A percentile compares a stretch with the other conserved stretches of the same genome.
Conservation (phyloP, 2,113 vertebrate species). For the Dermatemys mawii region DNA sequence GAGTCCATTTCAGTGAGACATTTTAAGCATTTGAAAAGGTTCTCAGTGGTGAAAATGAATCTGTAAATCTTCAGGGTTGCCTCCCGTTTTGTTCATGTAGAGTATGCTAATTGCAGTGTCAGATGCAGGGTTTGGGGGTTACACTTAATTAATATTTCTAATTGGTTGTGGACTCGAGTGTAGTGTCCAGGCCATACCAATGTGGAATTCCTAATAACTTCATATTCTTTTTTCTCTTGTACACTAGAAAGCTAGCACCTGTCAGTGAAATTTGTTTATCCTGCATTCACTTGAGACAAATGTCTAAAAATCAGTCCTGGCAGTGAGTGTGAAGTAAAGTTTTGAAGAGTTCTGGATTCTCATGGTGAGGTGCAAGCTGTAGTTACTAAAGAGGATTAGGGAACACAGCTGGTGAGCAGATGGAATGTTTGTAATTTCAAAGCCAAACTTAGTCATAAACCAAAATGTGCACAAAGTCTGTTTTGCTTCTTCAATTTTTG, state of each 20-base stretch:
- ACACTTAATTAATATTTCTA: background rate
- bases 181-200: background rate
- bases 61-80: rapidly evolving
- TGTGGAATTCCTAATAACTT: background rate
- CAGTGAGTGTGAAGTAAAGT: conserved; percentile 46
- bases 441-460: conserved; percentile 63
- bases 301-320: conserved; percentile 57
- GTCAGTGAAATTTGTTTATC: conserved; percentile 10
- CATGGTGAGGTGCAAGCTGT: conserved; percentile 61
- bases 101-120: background rate
- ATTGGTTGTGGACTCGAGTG: background rate
- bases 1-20: conserved; percentile 23
- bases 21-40: background rate
- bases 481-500: conserved; percentile 21
- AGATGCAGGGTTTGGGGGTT: background rate
- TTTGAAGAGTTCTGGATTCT: conserved; percentile 65
- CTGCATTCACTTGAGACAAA: conserved; percentile 43
- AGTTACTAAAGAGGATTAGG: conserved; percentile 75
- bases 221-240: background rate
- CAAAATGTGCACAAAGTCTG: conserved; percentile 32
- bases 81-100: rapidly evolving
- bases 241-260: conserved; percentile 56
- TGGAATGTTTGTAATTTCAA: conserved; percentile 75
- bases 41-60: background rate
- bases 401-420: conserved; percentile 81